phyloP scores from a whole-genome alignment of 2,888 invertebrate genomes.

The Lochmaea capreae region DNA sequence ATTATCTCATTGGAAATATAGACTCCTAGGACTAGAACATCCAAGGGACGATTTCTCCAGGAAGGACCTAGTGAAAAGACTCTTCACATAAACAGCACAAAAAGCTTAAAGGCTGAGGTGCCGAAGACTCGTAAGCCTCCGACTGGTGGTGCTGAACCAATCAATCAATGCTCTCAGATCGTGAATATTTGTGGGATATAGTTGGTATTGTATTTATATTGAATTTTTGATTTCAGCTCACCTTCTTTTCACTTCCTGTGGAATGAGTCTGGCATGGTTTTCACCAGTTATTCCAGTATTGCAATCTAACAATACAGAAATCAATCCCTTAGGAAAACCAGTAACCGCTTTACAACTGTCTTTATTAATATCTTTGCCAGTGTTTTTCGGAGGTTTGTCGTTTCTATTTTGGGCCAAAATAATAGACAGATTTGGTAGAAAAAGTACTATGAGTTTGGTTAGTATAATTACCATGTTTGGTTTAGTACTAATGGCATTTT shows the following conservation, averaged over 20 bases:
- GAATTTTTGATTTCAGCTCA: neutral
- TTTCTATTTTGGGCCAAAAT: slow-evolving; percentile 76
- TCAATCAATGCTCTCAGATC: too few species aligned
- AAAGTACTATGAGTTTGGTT: slow-evolving; percentile 74
- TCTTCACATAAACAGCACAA: too few species aligned
- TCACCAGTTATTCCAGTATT: neutral
- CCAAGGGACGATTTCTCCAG: too few species aligned
- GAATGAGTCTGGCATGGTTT: neutral
- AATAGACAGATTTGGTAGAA: slow-evolving; percentile 76
- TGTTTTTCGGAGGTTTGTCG: slow-evolving; percentile 68
- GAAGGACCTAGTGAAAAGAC: too few species aligned
- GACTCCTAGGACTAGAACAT: too few species aligned
- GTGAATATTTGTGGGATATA: too few species aligned
- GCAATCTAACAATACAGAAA: slow-evolving; percentile 3
- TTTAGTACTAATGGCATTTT: slow-evolving; percentile 46
- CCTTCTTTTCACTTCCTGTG: neutral
- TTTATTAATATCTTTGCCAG: slow-evolving; percentile 67
- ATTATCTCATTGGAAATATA: too few species aligned
- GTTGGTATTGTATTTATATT: too few species aligned
- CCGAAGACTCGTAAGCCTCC: too few species aligned
- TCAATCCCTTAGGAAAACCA: slow-evolving; percentile 52
- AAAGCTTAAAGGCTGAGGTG: too few species aligned
- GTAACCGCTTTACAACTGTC: slow-evolving; percentile 62
- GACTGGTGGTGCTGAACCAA: too few species aligned
- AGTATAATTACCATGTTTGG: slow-evolving; percentile 73